A percentile compares a stretch with the other conserved stretches of the same genome.
Conservation (phyloP, 2,888 invertebrate species). For the Empis livida region DNA sequence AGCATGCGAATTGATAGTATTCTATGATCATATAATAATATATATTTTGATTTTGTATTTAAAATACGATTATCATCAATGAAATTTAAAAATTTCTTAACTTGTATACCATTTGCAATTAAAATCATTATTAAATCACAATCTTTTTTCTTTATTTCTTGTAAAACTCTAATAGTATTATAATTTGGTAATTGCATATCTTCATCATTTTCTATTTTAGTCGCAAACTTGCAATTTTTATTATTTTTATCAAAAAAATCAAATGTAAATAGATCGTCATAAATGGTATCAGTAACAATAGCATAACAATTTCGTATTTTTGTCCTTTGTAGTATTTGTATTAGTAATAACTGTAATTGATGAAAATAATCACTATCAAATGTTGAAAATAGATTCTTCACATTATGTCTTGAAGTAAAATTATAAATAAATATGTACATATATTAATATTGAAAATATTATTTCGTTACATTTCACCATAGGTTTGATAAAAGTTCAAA, state of each 20-base stretch:
- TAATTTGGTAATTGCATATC: slow-evolving; percentile 50
- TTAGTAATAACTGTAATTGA: slow-evolving; percentile 16
- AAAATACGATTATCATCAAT: slow-evolving; percentile 57
- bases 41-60: slow-evolving; percentile 55
- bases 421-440: too few relatives aligned
- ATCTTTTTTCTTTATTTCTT: slow-evolving; percentile 45
- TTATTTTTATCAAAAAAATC: slow-evolving; percentile 16
- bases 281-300: slow-evolving; percentile 27
- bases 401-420: too few relatives aligned
- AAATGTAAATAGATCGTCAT: slow-evolving; percentile 20
- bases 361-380: slow-evolving; percentile 15
- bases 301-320: slow-evolving; percentile 26
- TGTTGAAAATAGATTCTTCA: neutral
- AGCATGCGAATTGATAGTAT: slow-evolving; percentile 51
- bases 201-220: slow-evolving; percentile 47
- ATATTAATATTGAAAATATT: too few relatives aligned
- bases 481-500: too few relatives aligned
- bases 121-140: slow-evolving; percentile 61
- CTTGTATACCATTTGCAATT: slow-evolving; percentile 57
- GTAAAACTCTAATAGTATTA: slow-evolving; percentile 42
- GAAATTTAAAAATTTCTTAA: slow-evolving; percentile 51
- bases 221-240: slow-evolving; percentile 30
- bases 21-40: slow-evolving; percentile 55
- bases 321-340: slow-evolving; percentile 15
- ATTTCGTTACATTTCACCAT: too few relatives aligned